Base-by-base conservation (phyloP, 2,797 vertebrate genomes). In the Geotrypetes seraphini region DNA sequence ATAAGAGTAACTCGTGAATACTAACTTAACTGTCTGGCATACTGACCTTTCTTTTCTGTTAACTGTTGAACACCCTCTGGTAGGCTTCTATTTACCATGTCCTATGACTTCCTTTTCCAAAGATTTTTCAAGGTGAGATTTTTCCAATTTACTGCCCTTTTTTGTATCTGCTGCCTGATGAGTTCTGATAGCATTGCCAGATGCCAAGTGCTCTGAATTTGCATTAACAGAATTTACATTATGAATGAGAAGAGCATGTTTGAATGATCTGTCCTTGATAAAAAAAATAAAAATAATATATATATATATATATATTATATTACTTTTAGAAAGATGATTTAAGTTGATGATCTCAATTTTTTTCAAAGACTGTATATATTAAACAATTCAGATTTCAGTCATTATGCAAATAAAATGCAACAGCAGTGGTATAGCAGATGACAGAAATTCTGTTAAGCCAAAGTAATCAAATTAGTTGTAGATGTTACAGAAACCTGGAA, bases 41-140 rank as follows among this genome's bases (percentile, higher is more conserved):
- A 47, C 16, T 65, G 59, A 63, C 55, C 47, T 26, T 30, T 22
- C 41, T 49, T 21, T 31, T 39, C 31, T 37, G 27, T 43, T 39
- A 65, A 47, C 39, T 32, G 29, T 33, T 17, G 21, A 28, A 22
- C 3, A 16, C 31, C 32, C 28, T 23, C 36, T 31, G 38, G 31
- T 19, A 40, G 60, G 38, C 22, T 46, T 47, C 49, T 47, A 30
- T 53, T 54, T 56, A 43, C 32, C 21, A 5, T 14, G 31, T 54
- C 47, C 53, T 20, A 24, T 12, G 3, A 44, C 48, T 54, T 31
- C n/a, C 46, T 36, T 50, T 50, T 28, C 43, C 38, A 62, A 56
- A 52, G 47, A 43, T 52, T n/a, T 62, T 56, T 43, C 44, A 50
- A 54, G 52, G 55, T 33, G 57, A 51, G 36, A 42, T 44, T 50